Percentiles rank a stretch among this genome's conserved stretches.
Evolutionary conservation across 92 coral and sea anemone species (phyloP).

Genomic region (Bergia sp.): DNA sequence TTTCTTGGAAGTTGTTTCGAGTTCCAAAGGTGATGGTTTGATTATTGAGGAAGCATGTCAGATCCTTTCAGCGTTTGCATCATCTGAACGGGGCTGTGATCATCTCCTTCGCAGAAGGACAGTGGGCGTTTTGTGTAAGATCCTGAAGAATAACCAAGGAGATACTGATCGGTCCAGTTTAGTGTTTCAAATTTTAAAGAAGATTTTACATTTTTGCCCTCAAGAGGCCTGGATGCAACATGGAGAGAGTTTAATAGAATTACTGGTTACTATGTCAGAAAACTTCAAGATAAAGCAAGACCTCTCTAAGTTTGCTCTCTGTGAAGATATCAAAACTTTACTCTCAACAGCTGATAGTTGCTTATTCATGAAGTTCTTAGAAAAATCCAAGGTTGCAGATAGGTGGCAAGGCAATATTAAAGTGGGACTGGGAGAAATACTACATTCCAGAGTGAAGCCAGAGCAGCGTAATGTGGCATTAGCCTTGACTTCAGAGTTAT

Average conservation of each 20-base stretch:
- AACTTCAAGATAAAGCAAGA: constrained; percentile 68
- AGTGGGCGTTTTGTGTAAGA: constrained; percentile 51
- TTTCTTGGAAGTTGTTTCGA: constrained; percentile 56
- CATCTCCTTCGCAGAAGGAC: constrained; percentile 51
- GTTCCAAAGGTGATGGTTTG: constrained; percentile 13
- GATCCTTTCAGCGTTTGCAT: constrained; percentile 68
- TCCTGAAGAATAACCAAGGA: constrained; percentile 17
- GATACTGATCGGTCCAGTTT: background rate
- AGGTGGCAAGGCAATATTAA: constrained; percentile 52
- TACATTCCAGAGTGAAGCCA: constrained; percentile 79
- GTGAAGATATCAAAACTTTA: constrained; percentile 62
- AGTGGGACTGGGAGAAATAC: constrained; percentile 71
- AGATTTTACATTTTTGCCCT: constrained; percentile 58
- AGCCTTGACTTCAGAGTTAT: constrained; percentile 52
- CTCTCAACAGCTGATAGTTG: constrained; percentile 58
- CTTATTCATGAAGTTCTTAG: constrained; percentile 51
- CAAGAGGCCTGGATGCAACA: constrained; percentile 55
- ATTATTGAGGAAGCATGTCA: constrained; percentile 62
- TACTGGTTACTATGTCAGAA: constrained; percentile 46
- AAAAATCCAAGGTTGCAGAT: background rate
- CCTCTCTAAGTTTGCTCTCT: constrained; percentile 69
- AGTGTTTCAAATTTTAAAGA: constrained; percentile 62
- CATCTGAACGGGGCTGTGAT: constrained; percentile 62
- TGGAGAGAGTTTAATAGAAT: constrained; percentile 47
- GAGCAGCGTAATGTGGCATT: constrained; percentile 80